phyloP scores from a whole-genome alignment of 1,140 invertebrate genomes.

The Heliconius hewitsoni region DNA sequence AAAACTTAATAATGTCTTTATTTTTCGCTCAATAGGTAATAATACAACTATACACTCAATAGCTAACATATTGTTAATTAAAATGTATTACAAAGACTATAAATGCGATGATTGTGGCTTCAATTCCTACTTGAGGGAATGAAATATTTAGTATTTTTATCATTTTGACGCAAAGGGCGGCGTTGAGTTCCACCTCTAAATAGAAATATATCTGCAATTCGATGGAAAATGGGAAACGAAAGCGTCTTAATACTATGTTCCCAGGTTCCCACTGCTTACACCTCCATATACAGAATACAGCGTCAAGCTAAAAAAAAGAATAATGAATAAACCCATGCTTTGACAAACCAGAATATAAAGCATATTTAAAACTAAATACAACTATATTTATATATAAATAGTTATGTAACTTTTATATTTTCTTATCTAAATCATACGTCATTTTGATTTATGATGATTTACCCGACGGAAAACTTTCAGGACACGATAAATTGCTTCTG shows the following conservation, averaged over 20 bases:
- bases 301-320: not conserved
- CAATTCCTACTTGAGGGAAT: not conserved
- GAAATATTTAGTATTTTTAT: not conserved
- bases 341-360: not conserved
- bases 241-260: not conserved
- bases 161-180: not conserved
- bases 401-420: not conserved
- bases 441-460: slow-evolving; percentile 46
- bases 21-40: no score
- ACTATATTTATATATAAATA: slow-evolving; percentile 10
- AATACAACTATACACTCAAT: no score
- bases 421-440: slow-evolving; percentile 19
- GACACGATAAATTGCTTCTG: slow-evolving; percentile 33
- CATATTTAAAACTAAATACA: not conserved
- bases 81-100: not conserved
- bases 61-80: no score
- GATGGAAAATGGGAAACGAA: not conserved
- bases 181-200: not conserved
- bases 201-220: no score
- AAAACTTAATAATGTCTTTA: no score
- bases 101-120: not conserved
- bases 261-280: not conserved
- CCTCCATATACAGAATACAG: not conserved
- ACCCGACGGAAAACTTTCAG: slow-evolving; percentile 36
- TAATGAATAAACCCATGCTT: no score